Evolutionary conservation across 2,113 vertebrate species (phyloP), one percentile per base, ranked within the genome.

Genomic region (Planiliza haematocheilus): DNA sequence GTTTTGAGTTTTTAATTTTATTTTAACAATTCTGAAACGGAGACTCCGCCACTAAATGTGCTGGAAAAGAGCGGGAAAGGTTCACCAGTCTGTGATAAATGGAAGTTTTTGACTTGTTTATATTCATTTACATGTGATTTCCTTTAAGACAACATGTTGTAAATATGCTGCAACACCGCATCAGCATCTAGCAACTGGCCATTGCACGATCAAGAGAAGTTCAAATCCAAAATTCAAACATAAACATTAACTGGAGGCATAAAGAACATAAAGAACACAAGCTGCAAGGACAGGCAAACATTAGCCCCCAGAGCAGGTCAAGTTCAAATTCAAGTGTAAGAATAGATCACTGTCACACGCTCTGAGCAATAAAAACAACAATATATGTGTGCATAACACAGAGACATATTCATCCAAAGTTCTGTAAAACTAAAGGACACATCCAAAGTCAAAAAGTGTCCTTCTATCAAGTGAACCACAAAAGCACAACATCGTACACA

Each of bases 291-390:
- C 68, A 41, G 7, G 37, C 30, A 36, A 51, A 76, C 49, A 63
- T 63, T 60, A 66, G 63, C 48, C 53, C 59, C 42, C 17, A 38
- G 53, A 52, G 43, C 8, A 74, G 39, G 30, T 60, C 24, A 61
- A 74, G 79, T 64, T 86, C 77, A 89, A 88, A 82, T 87, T 90
- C 81, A 88, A 68, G 71, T 66, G 34, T 53, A 84, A 79, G 52
- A 78, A 58, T 51, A 76, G 59, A 51, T 14, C 39, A 20, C 66
- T 39, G 46, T 66, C 55, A 66, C 58, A 50, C 43, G 16, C 0
- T 41, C 13, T 57, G 41, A 71, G 57, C 37, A 39, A 78, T 69
- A 69, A 65, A 80, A 70, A 53, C 59, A 60, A 0, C 16, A 13
- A 49, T 45, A 53, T 18, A 48, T 39, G 55, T 30, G n/a, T 11